These are phyloP conservation scores for Caprella mutica DNA, from an alignment of 2,888 invertebrate genomes.

Conservation along the genomic window DNA sequence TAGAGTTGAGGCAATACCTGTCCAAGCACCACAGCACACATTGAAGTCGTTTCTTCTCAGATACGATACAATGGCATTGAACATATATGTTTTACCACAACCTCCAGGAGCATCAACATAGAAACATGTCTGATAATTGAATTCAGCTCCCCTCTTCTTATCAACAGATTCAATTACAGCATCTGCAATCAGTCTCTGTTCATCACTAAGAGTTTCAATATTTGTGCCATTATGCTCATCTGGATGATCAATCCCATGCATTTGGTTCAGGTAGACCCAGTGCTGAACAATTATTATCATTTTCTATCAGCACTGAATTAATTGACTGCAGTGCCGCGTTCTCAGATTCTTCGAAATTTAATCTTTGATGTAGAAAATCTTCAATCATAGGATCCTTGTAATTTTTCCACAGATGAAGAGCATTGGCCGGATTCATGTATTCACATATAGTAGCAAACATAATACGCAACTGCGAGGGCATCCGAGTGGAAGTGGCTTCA, in stretches of 20 bases:
- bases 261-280: no score
- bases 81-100: neutral
- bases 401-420: neutral
- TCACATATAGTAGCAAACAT: neutral
- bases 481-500: neutral
- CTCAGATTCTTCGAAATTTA: no score
- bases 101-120: neutral
- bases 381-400: neutral
- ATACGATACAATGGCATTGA: neutral
- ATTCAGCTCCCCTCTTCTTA: no score
- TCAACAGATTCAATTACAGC: no score
- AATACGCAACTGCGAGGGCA: neutral
- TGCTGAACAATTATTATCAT: no score
- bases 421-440: neutral
- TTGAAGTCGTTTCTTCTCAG: neutral
- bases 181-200: no score
- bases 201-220: no score
- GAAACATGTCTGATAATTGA: no score
- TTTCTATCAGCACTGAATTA: no score
- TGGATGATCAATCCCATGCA: no score
- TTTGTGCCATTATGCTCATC: no score
- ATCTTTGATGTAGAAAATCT: neutral
- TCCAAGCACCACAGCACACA: conserved; percentile 37
- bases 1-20: conserved; percentile 43
- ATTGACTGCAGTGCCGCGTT: no score